These are phyloP conservation scores for Steinernema hermaphroditum DNA, from an alignment of 2,888 invertebrate species.

Conservation along the genomic window DNA sequence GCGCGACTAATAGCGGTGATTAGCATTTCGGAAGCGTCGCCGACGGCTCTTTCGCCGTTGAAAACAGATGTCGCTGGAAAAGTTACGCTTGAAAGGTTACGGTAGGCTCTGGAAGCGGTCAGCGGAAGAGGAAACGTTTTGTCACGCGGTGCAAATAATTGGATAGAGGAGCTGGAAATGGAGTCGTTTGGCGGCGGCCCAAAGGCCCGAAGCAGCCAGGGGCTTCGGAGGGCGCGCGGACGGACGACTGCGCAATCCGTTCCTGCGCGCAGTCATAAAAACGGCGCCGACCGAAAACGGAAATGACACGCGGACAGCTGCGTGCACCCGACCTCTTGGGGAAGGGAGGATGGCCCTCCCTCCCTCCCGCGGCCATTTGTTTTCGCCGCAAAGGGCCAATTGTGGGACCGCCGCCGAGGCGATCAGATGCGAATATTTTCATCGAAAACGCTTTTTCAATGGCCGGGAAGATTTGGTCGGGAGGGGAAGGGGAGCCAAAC, in stretches of 20 bases:
- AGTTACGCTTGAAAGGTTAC: neutral
- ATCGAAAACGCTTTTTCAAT: constrained; percentile 17
- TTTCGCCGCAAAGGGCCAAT: constrained; percentile 24
- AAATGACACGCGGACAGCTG: constrained; percentile 31
- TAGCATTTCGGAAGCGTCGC: constrained; percentile 8
- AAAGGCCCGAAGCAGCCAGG: neutral
- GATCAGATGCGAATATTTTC: constrained; percentile 26
- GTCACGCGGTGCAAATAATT: no score
- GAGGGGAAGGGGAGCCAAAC: neutral
- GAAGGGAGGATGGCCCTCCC: neutral
- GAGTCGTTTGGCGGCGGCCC: neutral
- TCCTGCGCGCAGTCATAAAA: constrained; percentile 25
- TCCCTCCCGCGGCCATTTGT: neutral
- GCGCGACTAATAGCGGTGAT: constrained; percentile 5
- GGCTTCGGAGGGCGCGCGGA: no score
- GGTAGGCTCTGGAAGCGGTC: no score
- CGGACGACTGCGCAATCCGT: constrained; percentile 24
- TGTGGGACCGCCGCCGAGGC: constrained; percentile 13
- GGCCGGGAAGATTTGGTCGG: neutral
- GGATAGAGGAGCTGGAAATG: neutral
- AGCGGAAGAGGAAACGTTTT: no score
- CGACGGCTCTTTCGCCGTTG: neutral
- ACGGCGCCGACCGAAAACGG: constrained; percentile 26
- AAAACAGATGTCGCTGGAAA: constrained; percentile 1
- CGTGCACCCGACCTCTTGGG: constrained; percentile 1